Evolutionary conservation across 1,140 invertebrate genomes (phyloP).

Genomic region (Amphibalanus amphitrite): DNA sequence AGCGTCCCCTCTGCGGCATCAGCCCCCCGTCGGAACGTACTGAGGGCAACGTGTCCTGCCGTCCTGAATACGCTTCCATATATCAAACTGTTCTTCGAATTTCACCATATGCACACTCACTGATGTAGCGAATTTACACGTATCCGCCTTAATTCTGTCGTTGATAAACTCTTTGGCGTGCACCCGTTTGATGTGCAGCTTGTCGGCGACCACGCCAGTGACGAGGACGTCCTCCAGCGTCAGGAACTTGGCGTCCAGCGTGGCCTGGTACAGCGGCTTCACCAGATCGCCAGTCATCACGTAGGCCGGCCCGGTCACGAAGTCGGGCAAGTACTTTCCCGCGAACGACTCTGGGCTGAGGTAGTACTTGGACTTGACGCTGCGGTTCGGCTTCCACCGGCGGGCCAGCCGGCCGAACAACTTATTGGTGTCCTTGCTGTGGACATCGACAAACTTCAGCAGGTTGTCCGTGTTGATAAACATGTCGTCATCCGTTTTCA

Average conservation of each 20-base stretch:
- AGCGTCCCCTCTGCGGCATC: too few relatives aligned
- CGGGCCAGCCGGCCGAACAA: constrained; percentile 65
- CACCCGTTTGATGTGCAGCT: constrained; percentile 44
- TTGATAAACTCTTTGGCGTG: constrained; percentile 68
- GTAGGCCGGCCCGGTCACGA: constrained; percentile 74
- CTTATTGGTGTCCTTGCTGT: constrained; percentile 16
- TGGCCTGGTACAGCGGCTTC: constrained; percentile 42
- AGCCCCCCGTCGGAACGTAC: neutral
- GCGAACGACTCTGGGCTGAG: constrained; percentile 54
- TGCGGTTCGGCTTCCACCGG: constrained; percentile 67
- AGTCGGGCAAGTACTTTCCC: constrained; percentile 51
- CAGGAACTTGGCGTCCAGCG: constrained; percentile 50
- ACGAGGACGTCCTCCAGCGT: constrained; percentile 80
- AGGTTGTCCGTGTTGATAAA: constrained; percentile 68
- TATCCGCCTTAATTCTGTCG: constrained; percentile 51
- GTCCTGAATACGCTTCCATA: constrained; percentile 72
- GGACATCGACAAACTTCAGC: constrained; percentile 40
- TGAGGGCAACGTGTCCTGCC: constrained; percentile 48
- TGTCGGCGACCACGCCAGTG: constrained; percentile 65
- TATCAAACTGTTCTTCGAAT: constrained; percentile 66
- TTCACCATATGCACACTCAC: constrained; percentile 79
- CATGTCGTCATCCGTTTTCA: constrained; percentile 85
- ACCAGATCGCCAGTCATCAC: constrained; percentile 49
- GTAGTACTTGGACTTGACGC: constrained; percentile 67
- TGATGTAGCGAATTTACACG: constrained; percentile 56